Percentiles rank a stretch among this genome's conserved stretches.
Evolutionary conservation across 2,888 invertebrate genomes (phyloP).

Genomic region (Leucophenga montana): DNA sequence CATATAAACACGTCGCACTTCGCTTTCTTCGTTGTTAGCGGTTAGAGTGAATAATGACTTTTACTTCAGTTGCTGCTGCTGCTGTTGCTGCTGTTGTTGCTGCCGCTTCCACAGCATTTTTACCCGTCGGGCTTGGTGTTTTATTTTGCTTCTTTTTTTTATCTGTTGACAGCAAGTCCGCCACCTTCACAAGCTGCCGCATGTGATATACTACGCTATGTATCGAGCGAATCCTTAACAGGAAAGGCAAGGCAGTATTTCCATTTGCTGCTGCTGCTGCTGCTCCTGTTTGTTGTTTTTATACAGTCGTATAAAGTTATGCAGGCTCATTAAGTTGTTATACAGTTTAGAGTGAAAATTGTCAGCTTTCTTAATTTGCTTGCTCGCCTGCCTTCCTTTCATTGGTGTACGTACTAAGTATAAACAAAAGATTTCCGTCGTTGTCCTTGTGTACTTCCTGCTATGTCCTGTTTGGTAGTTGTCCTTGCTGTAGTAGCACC

Average conservation of each 20-base stretch:
- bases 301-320: slow-evolving; percentile 53
- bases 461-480: slow-evolving; percentile 33
- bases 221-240: slow-evolving; percentile 27
- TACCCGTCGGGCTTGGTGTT: slow-evolving; percentile 33
- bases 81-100: slow-evolving; percentile 25
- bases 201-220: slow-evolving; percentile 1
- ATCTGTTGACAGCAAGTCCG: slow-evolving; percentile 17
- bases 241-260: slow-evolving; percentile 10
- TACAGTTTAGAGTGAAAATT: slow-evolving; percentile 67
- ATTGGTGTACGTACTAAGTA: slow-evolving; percentile 19
- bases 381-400: slow-evolving; percentile 1
- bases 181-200: slow-evolving; percentile 3
- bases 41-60: slow-evolving; percentile 67
- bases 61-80: slow-evolving; percentile 42
- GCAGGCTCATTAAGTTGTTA: slow-evolving; percentile 69
- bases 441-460: slow-evolving; percentile 9
- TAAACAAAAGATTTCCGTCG: slow-evolving; percentile 65
- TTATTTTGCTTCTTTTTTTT: slow-evolving; percentile 41
- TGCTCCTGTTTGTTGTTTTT: slow-evolving; percentile 25
- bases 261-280: slow-evolving; percentile 33
- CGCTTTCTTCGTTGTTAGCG: slow-evolving; percentile 35
- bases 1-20: slow-evolving; percentile 18
- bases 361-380: slow-evolving; percentile 66
- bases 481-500: slow-evolving; percentile 43
- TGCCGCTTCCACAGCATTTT: slow-evolving; percentile 43